phyloP scores from a whole-genome alignment of 1,140 invertebrate species.

The Arctopsyche grandis region DNA sequence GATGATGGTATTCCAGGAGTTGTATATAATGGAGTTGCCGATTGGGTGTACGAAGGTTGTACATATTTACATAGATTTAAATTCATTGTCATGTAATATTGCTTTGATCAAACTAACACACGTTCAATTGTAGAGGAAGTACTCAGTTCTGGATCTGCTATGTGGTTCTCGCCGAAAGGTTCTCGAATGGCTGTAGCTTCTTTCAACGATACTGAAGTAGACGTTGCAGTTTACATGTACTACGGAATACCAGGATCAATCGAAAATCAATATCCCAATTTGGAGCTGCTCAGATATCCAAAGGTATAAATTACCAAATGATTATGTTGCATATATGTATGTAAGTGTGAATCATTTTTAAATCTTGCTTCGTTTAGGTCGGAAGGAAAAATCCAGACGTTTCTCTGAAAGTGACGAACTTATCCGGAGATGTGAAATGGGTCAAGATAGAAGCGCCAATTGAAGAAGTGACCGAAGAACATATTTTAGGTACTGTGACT shows the following conservation, averaged over 20 bases:
- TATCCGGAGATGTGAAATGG: constrained; percentile 52
- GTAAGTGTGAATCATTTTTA: not conserved
- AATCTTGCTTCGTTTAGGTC: constrained; percentile 56
- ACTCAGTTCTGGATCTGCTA: constrained; percentile 81
- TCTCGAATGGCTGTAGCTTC: constrained; percentile 82
- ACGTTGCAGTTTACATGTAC: constrained; percentile 72
- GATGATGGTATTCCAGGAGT: constrained; percentile 68
- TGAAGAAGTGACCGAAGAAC: constrained; percentile 62
- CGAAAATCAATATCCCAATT: constrained; percentile 74
- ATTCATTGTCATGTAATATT: not conserved
- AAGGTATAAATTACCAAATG: constrained; percentile 70
- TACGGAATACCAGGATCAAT: constrained; percentile 76
- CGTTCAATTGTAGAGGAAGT: constrained; percentile 80
- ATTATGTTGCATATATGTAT: not conserved
- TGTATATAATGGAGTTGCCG: constrained; percentile 81
- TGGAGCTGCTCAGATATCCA: constrained; percentile 82
- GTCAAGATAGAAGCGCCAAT: constrained; percentile 59
- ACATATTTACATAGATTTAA: not conserved
- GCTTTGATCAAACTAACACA: not conserved
- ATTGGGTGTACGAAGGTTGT: constrained; percentile 80
- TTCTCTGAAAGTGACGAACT: constrained; percentile 59
- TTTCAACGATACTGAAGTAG: constrained; percentile 82
- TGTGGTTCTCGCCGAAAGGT: constrained; percentile 90
- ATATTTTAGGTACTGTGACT: constrained; percentile 73
- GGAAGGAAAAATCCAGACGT: constrained; percentile 63